phyloP scores from a whole-genome alignment of 2,888 invertebrate species.

The Xanthorhoe spadicearia region DNA sequence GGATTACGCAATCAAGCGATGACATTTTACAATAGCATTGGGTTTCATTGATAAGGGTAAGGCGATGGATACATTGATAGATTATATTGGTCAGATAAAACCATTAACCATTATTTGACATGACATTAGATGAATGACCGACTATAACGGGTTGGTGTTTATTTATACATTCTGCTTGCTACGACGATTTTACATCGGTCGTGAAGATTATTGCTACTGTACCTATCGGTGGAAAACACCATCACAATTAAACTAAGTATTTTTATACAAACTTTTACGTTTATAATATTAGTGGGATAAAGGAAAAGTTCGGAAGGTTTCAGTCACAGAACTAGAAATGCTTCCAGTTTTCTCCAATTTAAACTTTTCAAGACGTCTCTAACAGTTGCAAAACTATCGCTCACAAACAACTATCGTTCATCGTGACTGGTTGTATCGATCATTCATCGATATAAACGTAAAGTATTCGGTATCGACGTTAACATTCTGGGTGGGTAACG shows the following conservation, averaged over 20 bases:
- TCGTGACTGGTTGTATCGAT: constrained; percentile 32
- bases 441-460: constrained; percentile 37
- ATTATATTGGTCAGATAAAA: constrained; percentile 8
- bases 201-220: too few species aligned
- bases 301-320: too few species aligned
- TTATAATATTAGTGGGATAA: too few species aligned
- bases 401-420: constrained; percentile 18
- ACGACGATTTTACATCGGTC: too few species aligned
- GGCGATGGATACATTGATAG: constrained; percentile 11
- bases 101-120: not conserved
- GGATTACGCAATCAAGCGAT: constrained; percentile 25
- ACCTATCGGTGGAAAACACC: too few species aligned
- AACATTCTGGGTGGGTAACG: constrained; percentile 30
- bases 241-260: too few species aligned
- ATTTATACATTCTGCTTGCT: too few species aligned
- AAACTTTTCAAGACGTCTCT: constrained; percentile 20
- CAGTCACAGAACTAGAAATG: constrained; percentile 1
- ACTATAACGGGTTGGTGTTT: too few species aligned
- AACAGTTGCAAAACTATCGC: constrained; percentile 22
- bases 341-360: constrained; percentile 9
- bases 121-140: not conserved
- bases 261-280: too few species aligned
- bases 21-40: constrained; percentile 32
- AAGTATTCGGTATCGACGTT: constrained; percentile 36
- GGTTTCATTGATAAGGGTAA: constrained; percentile 20